Evolutionary conservation across 2,797 vertebrate species (phyloP).

Genomic region (Myoxocephalus aenaeus): DNA sequence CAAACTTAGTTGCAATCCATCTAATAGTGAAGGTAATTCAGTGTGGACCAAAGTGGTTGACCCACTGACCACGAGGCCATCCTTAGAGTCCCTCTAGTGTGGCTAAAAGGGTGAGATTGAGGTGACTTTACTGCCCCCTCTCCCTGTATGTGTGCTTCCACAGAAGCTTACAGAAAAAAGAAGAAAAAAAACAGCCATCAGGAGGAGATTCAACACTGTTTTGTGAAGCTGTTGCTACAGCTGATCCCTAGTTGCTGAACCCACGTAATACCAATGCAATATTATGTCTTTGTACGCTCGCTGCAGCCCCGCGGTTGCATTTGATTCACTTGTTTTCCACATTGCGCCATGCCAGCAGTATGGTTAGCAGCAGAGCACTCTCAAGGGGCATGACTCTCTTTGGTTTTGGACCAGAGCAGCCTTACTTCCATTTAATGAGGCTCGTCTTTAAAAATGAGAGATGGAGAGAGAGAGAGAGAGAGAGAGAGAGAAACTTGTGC

Average conservation of each 20-base stretch:
- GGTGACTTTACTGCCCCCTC: neutral
- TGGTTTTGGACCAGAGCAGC: conserved; percentile 67
- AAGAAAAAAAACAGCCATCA: neutral
- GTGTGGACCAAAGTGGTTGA: neutral
- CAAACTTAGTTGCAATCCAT: neutral
- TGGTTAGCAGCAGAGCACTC: conserved; percentile 67
- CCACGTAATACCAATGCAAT: conserved; percentile 56
- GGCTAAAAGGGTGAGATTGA: neutral
- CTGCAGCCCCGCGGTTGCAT: conserved; percentile 59
- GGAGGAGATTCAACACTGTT: conserved; percentile 37
- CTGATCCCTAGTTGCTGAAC: conserved; percentile 58
- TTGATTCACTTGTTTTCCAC: conserved; percentile 78
- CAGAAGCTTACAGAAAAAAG: neutral
- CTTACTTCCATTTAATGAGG: conserved; percentile 76
- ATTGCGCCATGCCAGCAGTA: conserved; percentile 52
- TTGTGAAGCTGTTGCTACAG: conserved; percentile 61
- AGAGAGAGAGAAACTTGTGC: conserved; percentile 66
- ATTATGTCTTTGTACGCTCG: conserved; percentile 55
- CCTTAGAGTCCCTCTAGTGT: neutral
- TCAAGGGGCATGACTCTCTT: conserved; percentile 70
- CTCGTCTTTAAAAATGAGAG: conserved; percentile 60
- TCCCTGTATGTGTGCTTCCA: neutral
- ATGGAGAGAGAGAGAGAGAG: conserved; percentile 40
- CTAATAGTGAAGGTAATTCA: neutral
- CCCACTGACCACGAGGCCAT: neutral